Percentiles rank a stretch among this genome's conserved stretches.
Evolutionary conservation across 1,140 invertebrate species (phyloP).

Genomic region (Drosophila funebris): DNA sequence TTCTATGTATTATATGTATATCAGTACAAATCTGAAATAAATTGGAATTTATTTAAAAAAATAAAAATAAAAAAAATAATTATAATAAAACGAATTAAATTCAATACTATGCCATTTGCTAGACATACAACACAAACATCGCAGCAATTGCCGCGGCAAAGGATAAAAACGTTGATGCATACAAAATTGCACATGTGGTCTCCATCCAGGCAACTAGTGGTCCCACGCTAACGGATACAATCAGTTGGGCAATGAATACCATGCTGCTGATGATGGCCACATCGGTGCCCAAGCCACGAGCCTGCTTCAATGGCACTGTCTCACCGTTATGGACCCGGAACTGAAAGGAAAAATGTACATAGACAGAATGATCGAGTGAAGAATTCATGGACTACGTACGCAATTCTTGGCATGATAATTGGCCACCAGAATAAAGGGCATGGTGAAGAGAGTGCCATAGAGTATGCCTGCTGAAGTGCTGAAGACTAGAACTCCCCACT

Average conservation of each 20-base stretch:
- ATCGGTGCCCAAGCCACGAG: slow-evolving; percentile 92
- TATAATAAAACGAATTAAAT: slow-evolving; percentile 3
- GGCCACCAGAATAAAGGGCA: slow-evolving; percentile 93
- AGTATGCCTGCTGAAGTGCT: slow-evolving; percentile 91
- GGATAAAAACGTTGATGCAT: slow-evolving; percentile 88
- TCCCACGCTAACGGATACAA: slow-evolving; percentile 89
- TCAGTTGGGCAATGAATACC: slow-evolving; percentile 92
- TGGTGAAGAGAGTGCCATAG: slow-evolving; percentile 94
- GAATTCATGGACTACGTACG: slow-evolving; percentile 84
- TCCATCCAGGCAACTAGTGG: slow-evolving; percentile 88
- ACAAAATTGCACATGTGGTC: slow-evolving; percentile 89
- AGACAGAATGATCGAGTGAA: not conserved
- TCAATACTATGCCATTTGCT: slow-evolving; percentile 14
- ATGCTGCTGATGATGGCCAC: slow-evolving; percentile 92
- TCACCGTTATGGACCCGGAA: slow-evolving; percentile 85
- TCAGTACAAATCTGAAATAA: too few species aligned
- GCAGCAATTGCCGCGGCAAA: slow-evolving; percentile 89
- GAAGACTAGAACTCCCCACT: slow-evolving; percentile 88
- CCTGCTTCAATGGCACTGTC: slow-evolving; percentile 82
- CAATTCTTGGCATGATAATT: slow-evolving; percentile 90
- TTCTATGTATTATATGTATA: too few species aligned
- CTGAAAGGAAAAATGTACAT: slow-evolving; percentile 57
- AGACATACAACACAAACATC: slow-evolving; percentile 89
- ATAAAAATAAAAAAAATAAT: not conserved
- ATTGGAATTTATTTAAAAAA: slow-evolving; percentile 9